Base-by-base conservation (phyloP, 2,113 vertebrate species). In the Grus americana region DNA sequence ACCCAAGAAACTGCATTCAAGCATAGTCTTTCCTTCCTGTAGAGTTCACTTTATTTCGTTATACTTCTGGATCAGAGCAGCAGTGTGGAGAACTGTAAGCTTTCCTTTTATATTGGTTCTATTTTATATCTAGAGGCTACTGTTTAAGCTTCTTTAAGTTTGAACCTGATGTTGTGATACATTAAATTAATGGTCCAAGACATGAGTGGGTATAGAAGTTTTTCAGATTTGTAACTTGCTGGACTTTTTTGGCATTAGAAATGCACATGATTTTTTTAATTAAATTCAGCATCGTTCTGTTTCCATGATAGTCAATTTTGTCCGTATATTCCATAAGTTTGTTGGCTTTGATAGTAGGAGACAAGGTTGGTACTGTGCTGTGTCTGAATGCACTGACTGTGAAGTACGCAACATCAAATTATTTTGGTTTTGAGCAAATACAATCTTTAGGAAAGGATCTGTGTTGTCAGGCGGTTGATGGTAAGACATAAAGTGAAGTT, bases 21-120 rank as follows among this genome's bases (percentile, higher is more conserved):
- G 29, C 1, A 3, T 27, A 9, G 12, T 18, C 38, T 79, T 40
- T 57, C 30, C 58, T 17, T 4, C 17, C 54, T 17, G 1, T 0
- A 5, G 61, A 27, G 11, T 15, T 83, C 30, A 2, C 29, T 80
- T 65, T 6, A 24, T 22, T 84, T 50, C 42, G 3, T 4, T 32
- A 3, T 13, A 22, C 17, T 5, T 2, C 4, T 68, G 61, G 8
- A 30, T 5, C 16, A 36, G n/a, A 65, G n/a, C 38, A 29, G 30
- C 23, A 59, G 16, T 3, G 16, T 75, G 70, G 34, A 36, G 38
- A 88, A 34, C 36, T 50, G 29, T 12, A 15, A 52, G 54, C 8
- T 63, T 16, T 38, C 34, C 32, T 36, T 52, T 44, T 66, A 14
- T 47, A 20, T n/a, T 34, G 8, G 26, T 54, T 49, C 40, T 86